Conservation (phyloP, 2,888 invertebrate genomes). For the Harpagoxenus sublaevis region DNA sequence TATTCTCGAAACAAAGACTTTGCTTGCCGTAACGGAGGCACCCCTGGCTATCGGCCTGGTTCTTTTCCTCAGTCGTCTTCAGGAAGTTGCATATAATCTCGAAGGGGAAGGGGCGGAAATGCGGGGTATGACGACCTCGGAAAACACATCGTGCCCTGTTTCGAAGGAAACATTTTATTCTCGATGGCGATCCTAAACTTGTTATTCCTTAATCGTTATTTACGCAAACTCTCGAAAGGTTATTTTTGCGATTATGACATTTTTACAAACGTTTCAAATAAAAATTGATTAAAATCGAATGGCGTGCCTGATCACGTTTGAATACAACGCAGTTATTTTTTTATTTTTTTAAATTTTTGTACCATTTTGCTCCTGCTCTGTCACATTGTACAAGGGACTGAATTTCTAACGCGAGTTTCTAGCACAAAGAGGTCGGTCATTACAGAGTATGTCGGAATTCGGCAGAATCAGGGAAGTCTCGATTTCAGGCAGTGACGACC, state of each 20-base stretch:
- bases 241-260: background rate
- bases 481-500: slow-evolving; percentile 53
- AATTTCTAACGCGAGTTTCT: slow-evolving; percentile 51
- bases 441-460: slow-evolving; percentile 50
- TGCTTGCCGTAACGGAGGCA: slow-evolving; percentile 65
- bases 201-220: background rate
- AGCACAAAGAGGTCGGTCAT: slow-evolving; percentile 55
- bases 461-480: slow-evolving; percentile 52
- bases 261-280: background rate
- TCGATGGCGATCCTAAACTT: background rate
- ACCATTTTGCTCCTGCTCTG: slow-evolving; percentile 11
- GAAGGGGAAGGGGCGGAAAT: slow-evolving; percentile 25
- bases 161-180: slow-evolving; percentile 9
- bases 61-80: slow-evolving; percentile 56
- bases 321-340: slow-evolving; percentile 9
- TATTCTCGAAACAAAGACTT: slow-evolving; percentile 77
- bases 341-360: background rate
- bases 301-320: background rate
- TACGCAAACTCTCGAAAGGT: background rate
- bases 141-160: background rate
- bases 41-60: slow-evolving; percentile 63
- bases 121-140: background rate
- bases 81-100: slow-evolving; percentile 50
- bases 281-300: slow-evolving; percentile 31
- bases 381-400: slow-evolving; percentile 31